Conservation (phyloP, 2,113 vertebrate genomes). For the Rousettus leschenaultii region DNA sequence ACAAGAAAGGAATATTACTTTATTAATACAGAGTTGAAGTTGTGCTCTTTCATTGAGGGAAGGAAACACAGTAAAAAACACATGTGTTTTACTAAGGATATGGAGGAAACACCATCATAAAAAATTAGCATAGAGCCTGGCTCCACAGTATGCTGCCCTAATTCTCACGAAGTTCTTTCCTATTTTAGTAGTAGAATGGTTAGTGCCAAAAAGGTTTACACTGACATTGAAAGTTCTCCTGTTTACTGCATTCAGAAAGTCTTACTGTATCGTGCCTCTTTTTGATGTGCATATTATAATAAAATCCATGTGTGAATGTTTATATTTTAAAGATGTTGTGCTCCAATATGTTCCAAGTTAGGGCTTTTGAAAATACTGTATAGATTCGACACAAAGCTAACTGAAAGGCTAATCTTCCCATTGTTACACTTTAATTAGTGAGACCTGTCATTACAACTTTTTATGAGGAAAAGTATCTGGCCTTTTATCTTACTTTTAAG, state of each 20-base stretch:
- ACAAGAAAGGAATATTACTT: conserved; percentile 54
- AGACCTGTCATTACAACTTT: conserved; percentile 70
- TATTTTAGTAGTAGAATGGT: neutral
- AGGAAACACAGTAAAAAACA: conserved; percentile 22
- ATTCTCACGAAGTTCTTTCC: neutral
- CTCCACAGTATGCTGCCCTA: neutral
- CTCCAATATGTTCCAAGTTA: conserved; percentile 70
- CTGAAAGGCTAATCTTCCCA: conserved; percentile 64
- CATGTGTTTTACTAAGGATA: neutral
- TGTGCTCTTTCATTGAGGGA: conserved; percentile 1
- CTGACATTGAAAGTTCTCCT: neutral
- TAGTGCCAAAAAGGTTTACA: neutral
- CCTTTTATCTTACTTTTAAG: conserved; percentile 70
- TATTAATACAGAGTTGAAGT: conserved; percentile 47
- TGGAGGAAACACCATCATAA: neutral
- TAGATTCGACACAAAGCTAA: conserved; percentile 47
- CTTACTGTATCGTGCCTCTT: conserved; percentile 35
- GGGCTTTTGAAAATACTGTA: conserved; percentile 58
- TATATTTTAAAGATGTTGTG: conserved; percentile 71
- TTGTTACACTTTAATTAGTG: conserved; percentile 70
- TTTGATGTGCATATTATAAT: conserved; percentile 58
- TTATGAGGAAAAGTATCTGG: conserved; percentile 68
- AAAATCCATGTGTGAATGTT: conserved; percentile 68
- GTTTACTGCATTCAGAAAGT: conserved; percentile 38
- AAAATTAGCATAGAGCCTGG: neutral